phyloP scores from a whole-genome alignment of 2,888 invertebrate species.

The Lasioglossum lativentre region DNA sequence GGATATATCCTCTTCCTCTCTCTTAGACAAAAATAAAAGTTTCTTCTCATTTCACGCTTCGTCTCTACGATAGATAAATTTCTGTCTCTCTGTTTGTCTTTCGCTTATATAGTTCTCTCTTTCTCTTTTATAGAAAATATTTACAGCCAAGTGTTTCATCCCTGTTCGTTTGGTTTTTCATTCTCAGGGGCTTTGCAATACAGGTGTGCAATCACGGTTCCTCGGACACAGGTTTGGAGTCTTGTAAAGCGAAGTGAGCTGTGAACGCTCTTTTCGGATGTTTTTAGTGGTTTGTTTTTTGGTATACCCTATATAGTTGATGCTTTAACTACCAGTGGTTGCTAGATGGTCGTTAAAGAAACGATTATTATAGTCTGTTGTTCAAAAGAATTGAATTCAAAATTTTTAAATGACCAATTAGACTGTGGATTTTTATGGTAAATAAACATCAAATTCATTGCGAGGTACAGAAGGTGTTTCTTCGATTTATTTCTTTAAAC shows the following conservation, averaged over 20 bases:
- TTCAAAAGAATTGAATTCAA: neutral
- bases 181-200: conserved; percentile 31
- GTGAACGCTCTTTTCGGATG: neutral
- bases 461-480: too few species aligned
- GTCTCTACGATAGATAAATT: conserved; percentile 50
- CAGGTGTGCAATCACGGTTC: neutral
- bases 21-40: conserved; percentile 54
- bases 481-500: too few species aligned
- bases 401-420: neutral
- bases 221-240: neutral
- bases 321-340: neutral
- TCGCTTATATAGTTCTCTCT: conserved; percentile 26
- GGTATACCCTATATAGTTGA: neutral
- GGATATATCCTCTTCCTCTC: conserved; percentile 26
- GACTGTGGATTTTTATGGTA: too few species aligned
- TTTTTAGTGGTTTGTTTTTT: neutral
- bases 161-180: conserved; percentile 24
- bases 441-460: too few species aligned
- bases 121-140: conserved; percentile 52
- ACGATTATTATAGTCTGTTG: neutral
- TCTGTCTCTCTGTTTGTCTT: conserved; percentile 19
- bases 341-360: neutral
- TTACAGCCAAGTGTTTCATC: conserved; percentile 49
- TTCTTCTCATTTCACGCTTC: conserved; percentile 46
- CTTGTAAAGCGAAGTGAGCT: neutral